A percentile compares a stretch with the other conserved stretches of the same genome.
Conservation (phyloP, 2,113 vertebrate genomes). For the Falcunculus frontatus region DNA sequence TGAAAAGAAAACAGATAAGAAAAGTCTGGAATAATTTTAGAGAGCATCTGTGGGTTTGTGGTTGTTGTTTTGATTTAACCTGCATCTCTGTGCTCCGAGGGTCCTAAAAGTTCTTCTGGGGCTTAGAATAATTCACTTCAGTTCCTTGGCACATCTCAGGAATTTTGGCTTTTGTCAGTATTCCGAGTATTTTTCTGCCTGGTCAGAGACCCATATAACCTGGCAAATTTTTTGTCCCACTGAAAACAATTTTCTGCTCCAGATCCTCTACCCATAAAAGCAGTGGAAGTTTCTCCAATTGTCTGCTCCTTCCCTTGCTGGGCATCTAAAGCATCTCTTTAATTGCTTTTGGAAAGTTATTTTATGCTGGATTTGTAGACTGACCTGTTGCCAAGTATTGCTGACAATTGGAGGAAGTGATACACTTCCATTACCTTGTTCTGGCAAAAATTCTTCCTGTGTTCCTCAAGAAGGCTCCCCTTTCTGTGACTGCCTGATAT, state of each 20-base stretch:
- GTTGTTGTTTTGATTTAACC: not conserved
- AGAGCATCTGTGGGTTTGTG: not conserved
- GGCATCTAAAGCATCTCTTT: not conserved
- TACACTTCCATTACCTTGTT: slow-evolving; percentile 25
- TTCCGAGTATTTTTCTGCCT: not conserved
- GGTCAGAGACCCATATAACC: not conserved
- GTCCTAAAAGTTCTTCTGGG: not conserved
- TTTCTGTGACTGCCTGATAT: not conserved
- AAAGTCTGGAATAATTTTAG: not conserved
- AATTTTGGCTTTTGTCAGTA: not conserved
- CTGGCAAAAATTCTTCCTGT: not conserved
- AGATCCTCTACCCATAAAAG: not conserved
- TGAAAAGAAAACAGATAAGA: not conserved
- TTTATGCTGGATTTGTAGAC: not conserved
- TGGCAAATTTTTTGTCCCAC: not conserved
- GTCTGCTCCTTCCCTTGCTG: not conserved
- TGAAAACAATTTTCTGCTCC: slow-evolving; percentile 26
- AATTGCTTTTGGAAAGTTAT: slow-evolving; percentile 4
- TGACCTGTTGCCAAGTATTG: slow-evolving; percentile 19
- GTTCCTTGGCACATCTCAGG: not conserved
- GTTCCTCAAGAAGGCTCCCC: not conserved
- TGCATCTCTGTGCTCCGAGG: not conserved
- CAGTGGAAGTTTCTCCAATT: not conserved
- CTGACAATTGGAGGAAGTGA: slow-evolving; percentile 56
- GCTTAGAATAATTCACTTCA: not conserved